phyloP scores from a whole-genome alignment of 1,140 invertebrate genomes.

The Drosophila kepulauana region DNA sequence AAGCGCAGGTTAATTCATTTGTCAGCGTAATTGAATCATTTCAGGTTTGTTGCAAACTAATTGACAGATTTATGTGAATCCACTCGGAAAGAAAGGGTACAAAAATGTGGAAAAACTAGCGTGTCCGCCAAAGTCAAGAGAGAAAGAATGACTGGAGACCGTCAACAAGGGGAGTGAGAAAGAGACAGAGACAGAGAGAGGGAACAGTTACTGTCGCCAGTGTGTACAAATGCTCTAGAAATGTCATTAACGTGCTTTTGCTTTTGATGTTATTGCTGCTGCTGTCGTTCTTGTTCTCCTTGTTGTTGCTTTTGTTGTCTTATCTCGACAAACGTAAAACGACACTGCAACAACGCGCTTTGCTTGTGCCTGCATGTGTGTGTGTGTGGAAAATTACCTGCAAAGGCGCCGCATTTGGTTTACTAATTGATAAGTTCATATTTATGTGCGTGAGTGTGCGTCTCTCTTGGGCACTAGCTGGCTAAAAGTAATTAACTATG shows the following conservation, averaged over 20 bases:
- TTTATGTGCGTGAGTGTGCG: slow-evolving; percentile 29
- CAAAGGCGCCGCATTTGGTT: slow-evolving; percentile 60
- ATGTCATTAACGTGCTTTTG: slow-evolving; percentile 70
- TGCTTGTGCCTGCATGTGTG: slow-evolving; percentile 8
- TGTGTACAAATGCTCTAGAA: slow-evolving; percentile 68
- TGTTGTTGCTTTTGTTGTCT: slow-evolving; percentile 37
- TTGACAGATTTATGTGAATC: slow-evolving; percentile 26
- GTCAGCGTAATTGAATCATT: slow-evolving; percentile 1
- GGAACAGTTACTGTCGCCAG: slow-evolving; percentile 28
- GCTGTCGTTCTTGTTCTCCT: slow-evolving; percentile 23
- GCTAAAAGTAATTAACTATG: slow-evolving; percentile 66
- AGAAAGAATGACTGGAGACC: slow-evolving; percentile 15
- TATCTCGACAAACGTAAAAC: slow-evolving; percentile 62
- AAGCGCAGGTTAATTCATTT: slow-evolving; percentile 1
- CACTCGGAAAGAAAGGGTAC: slow-evolving; percentile 29
- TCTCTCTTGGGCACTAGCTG: slow-evolving; percentile 12
- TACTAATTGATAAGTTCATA: slow-evolving; percentile 69
- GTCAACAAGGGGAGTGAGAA: slow-evolving; percentile 4
- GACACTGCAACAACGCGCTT: slow-evolving; percentile 33
- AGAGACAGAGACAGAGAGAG: background rate
- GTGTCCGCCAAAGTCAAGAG: slow-evolving; percentile 50
- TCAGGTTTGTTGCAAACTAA: slow-evolving; percentile 10
- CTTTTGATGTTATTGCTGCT: slow-evolving; percentile 50
- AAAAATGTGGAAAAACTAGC: slow-evolving; percentile 76
- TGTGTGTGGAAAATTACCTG: slow-evolving; percentile 66